Evolutionary conservation across 2,797 vertebrate genomes (phyloP), one percentile per base, ranked within the genome.

Genomic region (Oreochromis grahami): DNA sequence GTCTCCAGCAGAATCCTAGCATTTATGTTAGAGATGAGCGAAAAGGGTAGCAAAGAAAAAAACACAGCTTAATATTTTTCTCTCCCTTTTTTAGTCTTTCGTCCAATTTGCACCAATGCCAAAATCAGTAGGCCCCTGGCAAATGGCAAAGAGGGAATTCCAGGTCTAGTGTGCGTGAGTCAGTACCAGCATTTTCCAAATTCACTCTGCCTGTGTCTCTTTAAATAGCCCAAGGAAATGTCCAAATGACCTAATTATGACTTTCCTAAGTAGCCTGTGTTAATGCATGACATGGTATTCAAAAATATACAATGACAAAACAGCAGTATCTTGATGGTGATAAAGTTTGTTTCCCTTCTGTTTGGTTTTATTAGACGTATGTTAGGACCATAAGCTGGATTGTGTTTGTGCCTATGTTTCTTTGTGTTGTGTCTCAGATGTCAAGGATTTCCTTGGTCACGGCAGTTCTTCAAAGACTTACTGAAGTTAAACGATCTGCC

Each of bases 241-340:
- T 96, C 95, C 94, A 95, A 96, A 96, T 95, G 93, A 97, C 95
- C 95, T 94, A 95, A 97, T 96, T 96, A 96, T 90, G 88, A 90
- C 92, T 93, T 95, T 95, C 94, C 92, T 94, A 95, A 95, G 92
- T 92, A 94, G 91, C 79, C 86, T 79, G 83, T 90, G 93, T 94
- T 92, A 91, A 89, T 52, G 79, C 88, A 91, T 95, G 92, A 94
- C 90, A 93, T 60, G 86, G 85, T 92, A 94, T 95, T 94, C 84
- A 82, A 94, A 94, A 95, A 94, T 92, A 94, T 56, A 92, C 87
- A 89, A 82, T 83, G 82, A 91, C 88, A 93, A 88, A 93, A 93
- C 85, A 93, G 89, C 82, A 88, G 87, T 50, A 38, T 78, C 82
- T 76, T 60, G 79, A 84, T 84, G 87, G 88, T 70, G 82, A 78